Evolutionary conservation across 2,797 vertebrate species (phyloP), one percentile per base, ranked within the genome.

Genomic region (Pseudochromis fuscus): DNA sequence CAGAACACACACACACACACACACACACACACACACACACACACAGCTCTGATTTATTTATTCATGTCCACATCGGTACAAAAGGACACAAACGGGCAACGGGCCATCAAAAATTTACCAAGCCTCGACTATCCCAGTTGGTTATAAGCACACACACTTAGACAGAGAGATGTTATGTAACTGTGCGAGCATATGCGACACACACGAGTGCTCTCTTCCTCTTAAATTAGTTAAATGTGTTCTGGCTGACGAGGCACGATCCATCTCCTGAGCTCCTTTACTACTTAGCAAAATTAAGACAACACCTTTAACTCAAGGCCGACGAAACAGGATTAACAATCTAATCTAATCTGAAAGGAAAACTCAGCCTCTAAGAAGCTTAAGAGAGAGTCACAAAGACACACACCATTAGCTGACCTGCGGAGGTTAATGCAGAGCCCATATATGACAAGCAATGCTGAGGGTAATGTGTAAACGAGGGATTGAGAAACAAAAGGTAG

Each of bases 331-430:
- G 81, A 84, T 89, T 88, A 87, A 66, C 73, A 83, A 56, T 77
- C 63, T 77, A 86, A 85, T 88, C 85, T 83, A 72, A 87, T 87
- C 77, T 71, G 55, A 68, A 85, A 84, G 68, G 50, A 80, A 86
- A 87, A 85, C 60, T 49, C 35, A 24, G 68, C 62, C 25, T n/a
- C 31, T 82, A 81, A 90, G 72, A 72, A 74, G 77, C 64, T 87
- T 85, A 86, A 67, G 57, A 65, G n/a, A 56, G n/a, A 55, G 12
- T 18, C 45, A 40, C 51, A 27, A 11, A 79, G 42, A 58, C 51
- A 65, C 35, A 16, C 59, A 57, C 64, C 75, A 78, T 79, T 81
- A 79, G 71, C 70, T 60, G 61, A 63, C 52, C 75, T 46, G 44
- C 27, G 59, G 68, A 77, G 77, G 57, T 76, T 79, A 87, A 85